phyloP scores from a whole-genome alignment of 2,113 vertebrate species.

The Anguilla japonica region DNA sequence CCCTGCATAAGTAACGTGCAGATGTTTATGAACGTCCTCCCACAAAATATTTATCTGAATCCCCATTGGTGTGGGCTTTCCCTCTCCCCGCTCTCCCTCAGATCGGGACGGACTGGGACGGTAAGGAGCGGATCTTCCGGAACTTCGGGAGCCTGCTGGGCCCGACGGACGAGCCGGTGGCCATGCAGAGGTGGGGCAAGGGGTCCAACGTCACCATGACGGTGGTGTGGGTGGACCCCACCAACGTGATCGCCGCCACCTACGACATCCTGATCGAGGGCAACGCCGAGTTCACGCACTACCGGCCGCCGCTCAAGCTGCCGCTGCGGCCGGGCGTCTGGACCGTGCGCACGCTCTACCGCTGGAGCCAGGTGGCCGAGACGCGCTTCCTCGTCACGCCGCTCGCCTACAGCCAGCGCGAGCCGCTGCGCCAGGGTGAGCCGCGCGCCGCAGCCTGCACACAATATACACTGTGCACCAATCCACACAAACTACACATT shows the following conservation, averaged over 20 bases:
- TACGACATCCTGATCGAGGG: slow-evolving; percentile 95
- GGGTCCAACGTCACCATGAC: slow-evolving; percentile 92
- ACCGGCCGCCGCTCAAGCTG: slow-evolving; percentile 90
- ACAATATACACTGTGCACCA: neutral
- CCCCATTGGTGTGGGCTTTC: neutral
- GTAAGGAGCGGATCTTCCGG: slow-evolving; percentile 93
- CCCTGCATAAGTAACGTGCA: too few species aligned
- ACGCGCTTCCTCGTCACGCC: slow-evolving; percentile 89
- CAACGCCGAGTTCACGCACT: slow-evolving; percentile 92
- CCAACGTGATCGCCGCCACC: slow-evolving; percentile 95
- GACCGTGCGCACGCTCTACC: slow-evolving; percentile 91
- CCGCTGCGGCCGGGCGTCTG: slow-evolving; percentile 92
- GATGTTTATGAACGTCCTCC: too few species aligned
- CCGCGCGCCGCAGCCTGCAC: neutral
- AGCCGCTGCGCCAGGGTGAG: slow-evolving; percentile 89
- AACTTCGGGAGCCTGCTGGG: slow-evolving; percentile 91
- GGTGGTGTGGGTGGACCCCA: slow-evolving; percentile 92
- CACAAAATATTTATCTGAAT: neutral
- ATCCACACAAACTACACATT: too few species aligned
- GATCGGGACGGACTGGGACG: slow-evolving; percentile 96
- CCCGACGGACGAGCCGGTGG: slow-evolving; percentile 88
- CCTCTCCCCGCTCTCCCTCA: slow-evolving; percentile 48
- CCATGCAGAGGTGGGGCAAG: slow-evolving; percentile 96
- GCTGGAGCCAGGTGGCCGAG: slow-evolving; percentile 93
- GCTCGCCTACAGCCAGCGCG: slow-evolving; percentile 83